Conservation (phyloP, 2,888 invertebrate species). For the Eupelmus urozonus region DNA sequence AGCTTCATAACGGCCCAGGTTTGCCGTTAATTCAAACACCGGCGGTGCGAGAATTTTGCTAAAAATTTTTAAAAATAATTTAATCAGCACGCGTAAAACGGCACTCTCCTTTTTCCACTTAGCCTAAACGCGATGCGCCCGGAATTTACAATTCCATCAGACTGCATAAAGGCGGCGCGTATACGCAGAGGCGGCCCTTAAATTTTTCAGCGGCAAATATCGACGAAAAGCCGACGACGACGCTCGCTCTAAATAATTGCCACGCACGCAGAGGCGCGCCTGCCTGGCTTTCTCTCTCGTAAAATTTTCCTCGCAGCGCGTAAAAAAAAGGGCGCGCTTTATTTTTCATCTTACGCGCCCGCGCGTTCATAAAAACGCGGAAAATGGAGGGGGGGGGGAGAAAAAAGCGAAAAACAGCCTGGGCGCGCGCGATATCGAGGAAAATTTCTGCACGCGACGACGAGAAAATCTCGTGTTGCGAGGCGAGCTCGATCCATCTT, state of each 20-base stretch:
- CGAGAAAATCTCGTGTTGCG: neutral
- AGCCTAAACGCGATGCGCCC: no score
- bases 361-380: neutral
- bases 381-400: neutral
- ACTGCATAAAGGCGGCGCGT: no score
- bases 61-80: no score
- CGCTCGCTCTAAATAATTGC: slow-evolving; percentile 14
- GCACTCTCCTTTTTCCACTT: no score
- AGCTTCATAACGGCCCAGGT: no score
- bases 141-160: neutral
- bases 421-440: no score
- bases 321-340: slow-evolving; percentile 20
- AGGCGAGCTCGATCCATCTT: slow-evolving; percentile 55
- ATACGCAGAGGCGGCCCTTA: neutral
- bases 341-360: neutral
- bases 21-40: no score
- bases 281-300: neutral
- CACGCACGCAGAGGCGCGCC: neutral
- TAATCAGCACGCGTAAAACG: no score
- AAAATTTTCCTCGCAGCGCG: slow-evolving; percentile 10
- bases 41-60: no score
- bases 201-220: neutral
- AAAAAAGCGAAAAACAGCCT: neutral
- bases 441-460: neutral
- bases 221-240: neutral